Evolutionary conservation across 1,140 invertebrate genomes (phyloP).

Genomic region (Atopsyche davidsoni): DNA sequence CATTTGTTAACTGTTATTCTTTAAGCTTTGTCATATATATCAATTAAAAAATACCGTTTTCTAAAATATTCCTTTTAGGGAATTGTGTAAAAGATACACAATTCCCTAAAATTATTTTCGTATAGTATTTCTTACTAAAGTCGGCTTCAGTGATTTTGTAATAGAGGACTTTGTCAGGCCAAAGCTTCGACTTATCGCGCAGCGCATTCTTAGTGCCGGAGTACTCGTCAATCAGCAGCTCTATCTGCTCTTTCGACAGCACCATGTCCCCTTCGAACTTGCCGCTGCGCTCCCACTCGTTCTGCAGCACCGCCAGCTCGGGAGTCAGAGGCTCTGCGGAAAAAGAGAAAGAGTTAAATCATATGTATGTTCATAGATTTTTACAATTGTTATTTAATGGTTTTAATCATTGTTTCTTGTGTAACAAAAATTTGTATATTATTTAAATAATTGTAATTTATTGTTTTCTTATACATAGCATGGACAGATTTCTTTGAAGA

Average conservation of each 20-base stretch:
- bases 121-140: constrained; percentile 50
- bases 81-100: not conserved
- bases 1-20: no score
- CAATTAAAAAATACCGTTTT: not conserved
- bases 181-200: constrained; percentile 50
- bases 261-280: constrained; percentile 49
- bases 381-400: not conserved
- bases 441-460: no score
- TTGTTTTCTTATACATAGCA: no score
- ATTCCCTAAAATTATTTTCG: not conserved
- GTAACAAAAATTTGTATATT: not conserved
- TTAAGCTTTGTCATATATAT: no score
- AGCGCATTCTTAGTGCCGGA: constrained; percentile 53
- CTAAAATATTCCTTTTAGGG: not conserved
- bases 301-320: constrained; percentile 8
- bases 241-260: constrained; percentile 40
- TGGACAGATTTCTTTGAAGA: no score
- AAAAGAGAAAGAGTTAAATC: not conserved
- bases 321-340: constrained; percentile 2
- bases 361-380: not conserved
- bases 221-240: constrained; percentile 40
- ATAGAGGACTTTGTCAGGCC: constrained; percentile 58
- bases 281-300: constrained; percentile 47
- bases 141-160: constrained; percentile 54
- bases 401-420: not conserved